Base-by-base conservation (phyloP, 2,888 invertebrate genomes). In the Cerceris rybyensis region DNA sequence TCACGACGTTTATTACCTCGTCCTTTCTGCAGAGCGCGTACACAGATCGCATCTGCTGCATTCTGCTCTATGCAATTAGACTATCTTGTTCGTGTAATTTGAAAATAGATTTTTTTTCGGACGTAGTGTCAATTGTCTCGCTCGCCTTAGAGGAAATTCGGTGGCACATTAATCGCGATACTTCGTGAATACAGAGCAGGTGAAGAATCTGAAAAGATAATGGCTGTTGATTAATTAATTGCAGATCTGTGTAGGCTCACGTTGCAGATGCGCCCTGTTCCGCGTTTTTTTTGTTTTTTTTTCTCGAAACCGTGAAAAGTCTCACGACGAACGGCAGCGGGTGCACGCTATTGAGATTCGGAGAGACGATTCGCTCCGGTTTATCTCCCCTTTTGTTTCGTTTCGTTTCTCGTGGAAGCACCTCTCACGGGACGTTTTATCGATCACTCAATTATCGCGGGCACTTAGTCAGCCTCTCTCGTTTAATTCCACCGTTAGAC, bases 391-490 rank as follows among this genome's bases (percentile, higher is more conserved):
- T 50, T 43, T 52, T 64, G 57, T 65, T 70, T 69, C 72, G 55
- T 50, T 43, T 52, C 66, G 57, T 65, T 70, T 69, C 72, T 59
- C 75, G 68, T 54, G 61, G 68, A 70, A 70, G 64, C 70, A 70
- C 64, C 64, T 70, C 63, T 63, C 79, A 65, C 60, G 61, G 68
- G 79, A 66, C 71, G 46, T 69, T 58, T 61, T 76, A 74, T 67
- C 74, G 79, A 82, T 82, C 82, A 68, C 55, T 71, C 76, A 76
- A 82, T 82, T 82, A 82, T 72, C 76, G 68, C 63, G 43, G 59
- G 68, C 82, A 75, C 82, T 80, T 76, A 61, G 80, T 80, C 72
- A 70, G 59, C 64, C 68, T 69, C 63, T 55, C 61, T 49, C 64
- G 46, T 80, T 71, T 77, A 75, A 73, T 75, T 78, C 61, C 55